Percentiles rank a stretch among this genome's conserved stretches.
These are phyloP conservation scores for Cephalopachus bancanus DNA, from an alignment of 2,797 vertebrate genomes.

Conservation along the genomic window DNA sequence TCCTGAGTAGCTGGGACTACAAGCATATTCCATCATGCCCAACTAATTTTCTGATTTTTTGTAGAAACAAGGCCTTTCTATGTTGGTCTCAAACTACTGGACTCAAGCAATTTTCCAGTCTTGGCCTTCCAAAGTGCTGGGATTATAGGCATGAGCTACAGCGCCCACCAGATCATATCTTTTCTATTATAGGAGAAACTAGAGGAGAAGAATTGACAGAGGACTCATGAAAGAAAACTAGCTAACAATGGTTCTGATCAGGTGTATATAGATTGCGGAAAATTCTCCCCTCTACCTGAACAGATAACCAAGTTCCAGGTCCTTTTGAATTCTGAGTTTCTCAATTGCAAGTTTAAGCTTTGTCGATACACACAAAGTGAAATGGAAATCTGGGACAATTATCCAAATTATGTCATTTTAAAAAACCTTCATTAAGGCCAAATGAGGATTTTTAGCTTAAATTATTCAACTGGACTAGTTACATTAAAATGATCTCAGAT, in stretches of 20 bases:
- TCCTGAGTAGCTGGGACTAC: too few species aligned
- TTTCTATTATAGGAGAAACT: constrained; percentile 1
- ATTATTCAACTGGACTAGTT: constrained; percentile 81
- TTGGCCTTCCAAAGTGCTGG: too few species aligned
- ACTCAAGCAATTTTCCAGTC: too few species aligned
- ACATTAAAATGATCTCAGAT: constrained; percentile 81
- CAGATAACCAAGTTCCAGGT: background rate
- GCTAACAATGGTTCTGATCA: background rate
- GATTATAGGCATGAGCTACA: too few species aligned
- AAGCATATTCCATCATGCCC: too few species aligned
- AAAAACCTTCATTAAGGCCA: constrained; percentile 72
- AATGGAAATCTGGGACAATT: constrained; percentile 75
- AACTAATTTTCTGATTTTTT: too few species aligned
- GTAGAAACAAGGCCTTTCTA: too few species aligned
- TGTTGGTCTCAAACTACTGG: too few species aligned
- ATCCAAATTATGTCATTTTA: constrained; percentile 78
- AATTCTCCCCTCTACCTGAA: background rate
- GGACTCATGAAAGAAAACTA: background rate
- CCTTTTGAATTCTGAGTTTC: constrained; percentile 54
- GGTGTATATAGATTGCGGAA: background rate
- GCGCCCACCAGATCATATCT: background rate
- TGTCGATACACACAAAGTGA: constrained; percentile 46
- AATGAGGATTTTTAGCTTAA: constrained; percentile 73
- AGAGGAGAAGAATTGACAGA: background rate
- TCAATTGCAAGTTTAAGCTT: constrained; percentile 59